Evolutionary conservation across 1,140 invertebrate species (phyloP), one percentile per base, ranked within the genome.

Genomic region (Drosophila watanabei): DNA sequence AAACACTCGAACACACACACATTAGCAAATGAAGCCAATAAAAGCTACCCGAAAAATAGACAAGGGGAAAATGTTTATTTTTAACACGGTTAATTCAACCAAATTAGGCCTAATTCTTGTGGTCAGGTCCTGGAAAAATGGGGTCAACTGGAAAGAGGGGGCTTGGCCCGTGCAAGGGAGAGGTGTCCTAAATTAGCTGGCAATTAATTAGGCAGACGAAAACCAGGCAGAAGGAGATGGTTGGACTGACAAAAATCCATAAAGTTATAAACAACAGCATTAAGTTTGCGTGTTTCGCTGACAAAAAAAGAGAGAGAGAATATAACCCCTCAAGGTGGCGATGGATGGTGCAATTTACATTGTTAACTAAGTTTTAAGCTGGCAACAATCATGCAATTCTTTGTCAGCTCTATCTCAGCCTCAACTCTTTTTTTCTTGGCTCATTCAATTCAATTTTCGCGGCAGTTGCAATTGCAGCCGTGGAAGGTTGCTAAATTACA

Each of bases 41-140:
- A 73, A 46, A 35, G 28, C 64, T 30, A 43, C 41, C n/a, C 30
- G 3, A 52, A 48, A 71, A 64, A 79, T 71, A 58, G 75, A 68
- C 68, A 66, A 49, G 63, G 59, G 16, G n/a, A n/a, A 58, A 41
- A 64, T 51, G 60, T 63, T 52, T 71, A 61, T 66, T 80, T 86
- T 68, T 72, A 87, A 82, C 72, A 48, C 14, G 64, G 83, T 68
- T 69, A 79, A 87, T 87, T 82, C 49, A 57, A 80, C 28, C 75
- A 60, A 69, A 76, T 76, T 63, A 58, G 65, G 69, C 33, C 66
- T 69, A 71, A 86, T 76, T 77, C 58, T 35, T 58, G 79, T 68
- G 71, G 81, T 76, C 76, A 84, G 57, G 60, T 35, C 59, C 61
- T 71, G 57, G 56, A 62, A 82, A 52, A 82, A 61, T 51, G 81